phyloP scores from a whole-genome alignment of 1,140 invertebrate species.

The Drosophila murphyi region DNA sequence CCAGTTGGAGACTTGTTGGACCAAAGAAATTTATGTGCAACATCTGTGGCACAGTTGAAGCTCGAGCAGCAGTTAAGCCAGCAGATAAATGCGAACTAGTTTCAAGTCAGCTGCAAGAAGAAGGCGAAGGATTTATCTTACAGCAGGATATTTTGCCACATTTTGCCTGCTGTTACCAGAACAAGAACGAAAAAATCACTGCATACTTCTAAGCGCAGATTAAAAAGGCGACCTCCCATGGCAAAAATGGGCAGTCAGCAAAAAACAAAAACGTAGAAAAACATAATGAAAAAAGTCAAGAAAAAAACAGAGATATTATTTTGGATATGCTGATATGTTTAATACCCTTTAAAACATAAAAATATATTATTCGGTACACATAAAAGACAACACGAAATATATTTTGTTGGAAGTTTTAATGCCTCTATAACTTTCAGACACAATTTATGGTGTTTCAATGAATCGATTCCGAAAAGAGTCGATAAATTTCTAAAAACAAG shows the following conservation, averaged over 20 bases:
- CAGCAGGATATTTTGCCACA: neutral
- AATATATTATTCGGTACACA: too few relatives aligned
- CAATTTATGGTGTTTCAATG: too few relatives aligned
- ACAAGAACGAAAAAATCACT: conserved; percentile 20
- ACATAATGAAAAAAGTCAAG: conserved; percentile 8
- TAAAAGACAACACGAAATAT: neutral
- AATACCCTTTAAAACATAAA: neutral
- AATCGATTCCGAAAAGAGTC: too few relatives aligned
- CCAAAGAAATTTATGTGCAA: conserved; percentile 54
- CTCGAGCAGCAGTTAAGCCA: conserved; percentile 39
- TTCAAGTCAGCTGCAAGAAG: conserved; percentile 40
- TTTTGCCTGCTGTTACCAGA: conserved; percentile 19
- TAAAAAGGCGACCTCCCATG: conserved; percentile 51
- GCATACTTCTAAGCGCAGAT: conserved; percentile 56
- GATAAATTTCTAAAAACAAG: too few relatives aligned
- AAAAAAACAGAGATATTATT: conserved; percentile 1
- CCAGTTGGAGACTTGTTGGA: conserved; percentile 20
- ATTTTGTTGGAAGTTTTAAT: too few relatives aligned
- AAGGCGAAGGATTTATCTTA: neutral
- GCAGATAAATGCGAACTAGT: conserved; percentile 51
- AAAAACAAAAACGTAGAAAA: conserved; percentile 33
- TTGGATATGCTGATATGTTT: neutral
- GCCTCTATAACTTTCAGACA: too few relatives aligned
- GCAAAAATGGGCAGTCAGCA: conserved; percentile 18
- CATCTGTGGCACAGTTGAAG: conserved; percentile 45